Base-by-base conservation (phyloP, 2,797 vertebrate species). In the Odontamblyopus rebecca region DNA sequence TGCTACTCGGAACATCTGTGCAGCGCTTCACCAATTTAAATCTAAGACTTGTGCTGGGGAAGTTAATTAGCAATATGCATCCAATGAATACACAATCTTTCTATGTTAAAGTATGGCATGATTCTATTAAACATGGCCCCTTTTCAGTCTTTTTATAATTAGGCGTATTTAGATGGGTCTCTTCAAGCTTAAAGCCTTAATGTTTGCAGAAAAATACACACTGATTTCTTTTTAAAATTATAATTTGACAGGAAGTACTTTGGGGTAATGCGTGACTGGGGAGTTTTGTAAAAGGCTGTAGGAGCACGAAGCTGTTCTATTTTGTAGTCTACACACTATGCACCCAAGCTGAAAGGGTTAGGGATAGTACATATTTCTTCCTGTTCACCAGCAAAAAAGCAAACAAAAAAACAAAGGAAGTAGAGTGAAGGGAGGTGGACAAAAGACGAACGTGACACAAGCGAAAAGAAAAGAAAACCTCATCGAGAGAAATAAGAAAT, bases 1-100 rank as follows among this genome's bases (percentile, higher is more conserved):
- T 80, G 75, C 75, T 79, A 74, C 80, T 81, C 79, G 75, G 76
- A 90, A 90, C 91, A 92, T 90, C 90, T 89, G 91, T 83, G 82
- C 79, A 73, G 78, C 51, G 5, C 74, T 56, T 67, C 81, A 78
- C 85, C 87, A 89, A 84, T 91, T 86, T 87, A 44, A 79, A 86
- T 81, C 82, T 82, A 82, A 85, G 83, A 76, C 74, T 78, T 65
- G 30, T 76, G 73, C 72, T 69, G 82, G 80, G 81, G 80, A 85
- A 85, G 86, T 88, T 89, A 90, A 91, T 90, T 90, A 88, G 84
- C 79, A 87, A 72, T 86, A 86, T 87, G 86, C 80, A 88, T 90
- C 80, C 88, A 86, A 89, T 90, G 87, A 90, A 88, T 81, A 80
- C 76, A 78, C 76, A 72, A 70, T 90, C 76, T 82, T 0, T 48